Evolutionary conservation across 2,797 vertebrate genomes (phyloP).

Genomic region (Catharus ustulatus): DNA sequence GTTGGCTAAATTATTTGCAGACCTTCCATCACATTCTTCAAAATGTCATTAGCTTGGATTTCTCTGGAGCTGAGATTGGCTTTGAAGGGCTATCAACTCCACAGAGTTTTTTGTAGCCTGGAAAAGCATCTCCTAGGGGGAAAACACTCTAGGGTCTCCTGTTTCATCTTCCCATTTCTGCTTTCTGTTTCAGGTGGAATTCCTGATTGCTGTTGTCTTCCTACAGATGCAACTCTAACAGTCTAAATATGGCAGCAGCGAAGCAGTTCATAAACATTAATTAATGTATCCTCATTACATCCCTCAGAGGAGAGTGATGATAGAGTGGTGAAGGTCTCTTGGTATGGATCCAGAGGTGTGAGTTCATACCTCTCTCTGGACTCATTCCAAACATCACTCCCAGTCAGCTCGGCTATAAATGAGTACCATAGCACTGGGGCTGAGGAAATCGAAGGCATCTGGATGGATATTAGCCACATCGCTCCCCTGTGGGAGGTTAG

Average conservation of each 20-base stretch:
- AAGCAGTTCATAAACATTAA: slow-evolving; percentile 59
- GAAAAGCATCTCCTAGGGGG: neutral
- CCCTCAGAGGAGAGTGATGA: slow-evolving; percentile 20
- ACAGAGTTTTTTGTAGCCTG: neutral
- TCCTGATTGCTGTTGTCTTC: neutral
- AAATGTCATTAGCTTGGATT: neutral
- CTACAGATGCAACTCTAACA: slow-evolving; percentile 16
- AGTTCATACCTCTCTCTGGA: slow-evolving; percentile 37
- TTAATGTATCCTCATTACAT: slow-evolving; percentile 44
- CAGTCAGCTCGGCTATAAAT: slow-evolving; percentile 12
- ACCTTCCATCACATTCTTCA: neutral
- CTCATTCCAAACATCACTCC: neutral
- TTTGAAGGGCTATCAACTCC: neutral
- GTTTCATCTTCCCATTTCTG: neutral
- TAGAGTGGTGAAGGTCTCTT: slow-evolving; percentile 15
- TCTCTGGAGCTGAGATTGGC: neutral
- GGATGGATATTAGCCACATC: slow-evolving; percentile 2
- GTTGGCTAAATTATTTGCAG: neutral
- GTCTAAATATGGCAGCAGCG: slow-evolving; percentile 47
- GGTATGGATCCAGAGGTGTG: slow-evolving; percentile 40
- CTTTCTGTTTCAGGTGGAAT: neutral
- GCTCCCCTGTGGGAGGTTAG: slow-evolving; percentile 1
- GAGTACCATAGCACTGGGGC: neutral
- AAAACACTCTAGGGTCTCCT: neutral
- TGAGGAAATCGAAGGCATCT: slow-evolving; percentile 33